phyloP scores from a whole-genome alignment of 2,113 vertebrate genomes.

The Paramisgurnus dabryanus region DNA sequence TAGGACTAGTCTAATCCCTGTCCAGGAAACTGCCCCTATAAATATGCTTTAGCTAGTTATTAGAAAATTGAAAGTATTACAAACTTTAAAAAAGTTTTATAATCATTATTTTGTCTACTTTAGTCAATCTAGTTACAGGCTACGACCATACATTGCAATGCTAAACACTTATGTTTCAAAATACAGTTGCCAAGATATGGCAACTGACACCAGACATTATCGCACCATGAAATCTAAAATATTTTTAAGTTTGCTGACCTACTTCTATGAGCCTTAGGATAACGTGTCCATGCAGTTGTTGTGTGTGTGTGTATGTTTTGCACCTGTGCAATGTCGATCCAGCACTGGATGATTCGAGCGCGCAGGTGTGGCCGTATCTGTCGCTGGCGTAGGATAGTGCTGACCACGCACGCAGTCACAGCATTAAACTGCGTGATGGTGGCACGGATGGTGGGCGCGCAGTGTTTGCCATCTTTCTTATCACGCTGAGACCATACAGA shows the following conservation, averaged over 20 bases:
- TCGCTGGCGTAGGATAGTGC: slow-evolving; percentile 81
- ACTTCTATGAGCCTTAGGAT: neutral
- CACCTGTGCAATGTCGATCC: slow-evolving; percentile 93
- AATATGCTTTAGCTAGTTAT: too few relatives aligned
- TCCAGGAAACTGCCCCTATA: too few relatives aligned
- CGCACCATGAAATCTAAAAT: neutral
- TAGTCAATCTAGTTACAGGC: slow-evolving; percentile 11
- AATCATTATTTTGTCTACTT: slow-evolving; percentile 11
- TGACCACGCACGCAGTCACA: slow-evolving; percentile 88
- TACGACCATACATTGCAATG: neutral
- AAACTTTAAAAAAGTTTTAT: too few relatives aligned
- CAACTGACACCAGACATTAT: neutral
- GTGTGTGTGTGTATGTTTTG: neutral
- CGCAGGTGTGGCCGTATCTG: slow-evolving; percentile 84
- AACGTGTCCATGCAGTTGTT: neutral
- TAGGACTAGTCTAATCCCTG: too few relatives aligned
- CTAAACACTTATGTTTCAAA: neutral
- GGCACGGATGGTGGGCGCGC: slow-evolving; percentile 86
- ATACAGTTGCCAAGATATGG: too few relatives aligned
- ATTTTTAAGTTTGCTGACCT: neutral
- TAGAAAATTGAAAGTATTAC: too few relatives aligned
- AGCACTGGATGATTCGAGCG: slow-evolving; percentile 89
- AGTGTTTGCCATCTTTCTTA: slow-evolving; percentile 88
- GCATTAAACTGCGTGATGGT: slow-evolving; percentile 94
- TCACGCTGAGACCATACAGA: slow-evolving; percentile 91